Percentiles rank a stretch among this genome's conserved stretches.
These are phyloP conservation scores for Drosophila grimshawi DNA, from an alignment of 1,140 invertebrate species.

Conservation along the genomic window DNA sequence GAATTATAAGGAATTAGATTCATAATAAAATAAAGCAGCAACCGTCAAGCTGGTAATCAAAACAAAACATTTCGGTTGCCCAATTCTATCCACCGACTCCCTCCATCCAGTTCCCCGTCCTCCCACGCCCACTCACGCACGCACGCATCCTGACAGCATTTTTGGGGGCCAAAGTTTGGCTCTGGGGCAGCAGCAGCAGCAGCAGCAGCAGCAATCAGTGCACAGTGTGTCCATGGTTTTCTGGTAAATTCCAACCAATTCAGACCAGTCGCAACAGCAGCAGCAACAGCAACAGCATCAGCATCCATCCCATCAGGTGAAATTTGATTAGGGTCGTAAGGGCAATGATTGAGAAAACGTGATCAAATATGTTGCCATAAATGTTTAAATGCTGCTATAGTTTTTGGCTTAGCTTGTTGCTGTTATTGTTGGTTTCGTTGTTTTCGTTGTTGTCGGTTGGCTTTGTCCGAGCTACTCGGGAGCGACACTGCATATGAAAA, in stretches of 20 bases:
- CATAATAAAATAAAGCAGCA: constrained; percentile 82
- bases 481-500: constrained; percentile 58
- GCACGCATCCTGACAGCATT: constrained; percentile 31
- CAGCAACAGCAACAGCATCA: constrained; percentile 24
- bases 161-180: constrained; percentile 27
- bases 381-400: constrained; percentile 80
- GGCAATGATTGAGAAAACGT: constrained; percentile 83
- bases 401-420: constrained; percentile 43
- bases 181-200: constrained; percentile 10
- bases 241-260: constrained; percentile 65
- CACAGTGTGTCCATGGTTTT: constrained; percentile 77
- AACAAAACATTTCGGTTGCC: constrained; percentile 71
- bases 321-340: constrained; percentile 83
- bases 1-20: constrained; percentile 84
- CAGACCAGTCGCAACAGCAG: not conserved
- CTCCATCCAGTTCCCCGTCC: not conserved
- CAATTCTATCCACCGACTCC: constrained; percentile 16
- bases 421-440: not conserved
- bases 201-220: constrained; percentile 68
- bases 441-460: constrained; percentile 11
- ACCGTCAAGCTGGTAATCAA: constrained; percentile 76
- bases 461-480: constrained; percentile 48
- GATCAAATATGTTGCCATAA: constrained; percentile 83
- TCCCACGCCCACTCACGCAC: constrained; percentile 53
- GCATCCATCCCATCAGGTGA: constrained; percentile 73